phyloP scores from a whole-genome alignment of 2,113 vertebrate genomes.

The Gulo gulo region DNA sequence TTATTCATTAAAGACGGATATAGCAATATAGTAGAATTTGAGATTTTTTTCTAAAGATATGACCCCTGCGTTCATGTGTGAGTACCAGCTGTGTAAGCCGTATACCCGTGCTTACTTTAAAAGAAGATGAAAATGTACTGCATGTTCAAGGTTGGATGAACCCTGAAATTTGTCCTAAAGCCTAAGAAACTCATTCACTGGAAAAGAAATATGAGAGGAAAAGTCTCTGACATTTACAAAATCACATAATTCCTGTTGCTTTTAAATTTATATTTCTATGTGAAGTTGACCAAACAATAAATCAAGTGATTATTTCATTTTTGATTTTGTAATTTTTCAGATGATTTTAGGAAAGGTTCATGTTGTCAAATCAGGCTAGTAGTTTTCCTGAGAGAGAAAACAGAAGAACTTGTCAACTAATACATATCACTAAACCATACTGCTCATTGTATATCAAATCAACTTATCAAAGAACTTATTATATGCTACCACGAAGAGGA shows the following conservation, averaged over 20 bases:
- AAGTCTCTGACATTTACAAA: slow-evolving; percentile 42
- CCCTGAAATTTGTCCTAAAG: neutral
- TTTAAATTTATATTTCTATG: slow-evolving; percentile 17
- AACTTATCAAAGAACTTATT: neutral
- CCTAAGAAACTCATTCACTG: neutral
- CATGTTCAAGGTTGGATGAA: slow-evolving; percentile 23
- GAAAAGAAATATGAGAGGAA: slow-evolving; percentile 8
- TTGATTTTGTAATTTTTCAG: neutral
- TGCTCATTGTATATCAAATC: neutral
- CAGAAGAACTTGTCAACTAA: neutral
- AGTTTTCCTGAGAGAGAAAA: neutral
- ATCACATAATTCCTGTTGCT: neutral
- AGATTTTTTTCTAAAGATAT: neutral
- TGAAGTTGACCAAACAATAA: neutral
- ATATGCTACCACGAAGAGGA: neutral
- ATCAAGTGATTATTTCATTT: neutral
- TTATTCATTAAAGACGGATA: slow-evolving; percentile 32
- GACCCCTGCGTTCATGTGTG: neutral
- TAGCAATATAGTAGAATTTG: slow-evolving; percentile 13
- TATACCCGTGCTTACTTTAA: neutral
- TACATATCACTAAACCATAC: neutral
- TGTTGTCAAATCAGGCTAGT: neutral
- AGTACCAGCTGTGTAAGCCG: neutral
- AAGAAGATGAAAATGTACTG: slow-evolving; percentile 39
- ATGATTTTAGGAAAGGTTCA: neutral